A percentile compares a stretch with the other conserved stretches of the same genome.
phyloP scores from a whole-genome alignment of 2,113 vertebrate species.

The Brachypodius melanocephalos region DNA sequence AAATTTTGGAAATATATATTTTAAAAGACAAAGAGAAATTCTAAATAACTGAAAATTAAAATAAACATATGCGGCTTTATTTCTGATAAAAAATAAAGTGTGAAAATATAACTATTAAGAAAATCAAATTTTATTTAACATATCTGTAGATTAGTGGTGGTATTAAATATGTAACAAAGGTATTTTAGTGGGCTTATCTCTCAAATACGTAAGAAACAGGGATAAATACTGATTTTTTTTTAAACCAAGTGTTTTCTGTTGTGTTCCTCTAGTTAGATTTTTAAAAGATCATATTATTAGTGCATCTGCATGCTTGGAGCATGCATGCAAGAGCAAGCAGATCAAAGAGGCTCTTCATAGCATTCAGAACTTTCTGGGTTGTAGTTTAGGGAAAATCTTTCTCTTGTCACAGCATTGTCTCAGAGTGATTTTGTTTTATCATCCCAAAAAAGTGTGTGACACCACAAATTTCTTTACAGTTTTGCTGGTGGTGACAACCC shows the following conservation, averaged over 20 bases:
- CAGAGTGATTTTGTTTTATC: not conserved
- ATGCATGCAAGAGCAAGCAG: not conserved
- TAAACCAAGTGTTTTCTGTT: not conserved
- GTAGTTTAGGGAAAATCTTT: not conserved
- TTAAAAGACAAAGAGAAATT: not conserved
- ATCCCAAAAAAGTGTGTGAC: not conserved
- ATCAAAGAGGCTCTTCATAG: not conserved
- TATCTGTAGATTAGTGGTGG: not conserved
- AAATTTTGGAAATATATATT: not conserved
- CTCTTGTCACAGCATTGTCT: fast-evolving
- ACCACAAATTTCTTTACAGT: fast-evolving
- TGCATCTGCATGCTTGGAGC: not conserved
- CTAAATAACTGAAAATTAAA: not conserved
- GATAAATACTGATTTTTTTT: not conserved
- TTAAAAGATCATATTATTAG: not conserved
- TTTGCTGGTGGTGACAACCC: not conserved
- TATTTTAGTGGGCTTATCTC: not conserved
- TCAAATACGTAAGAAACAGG: not conserved
- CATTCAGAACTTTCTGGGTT: not conserved
- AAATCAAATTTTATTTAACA: not conserved
- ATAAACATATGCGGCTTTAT: not conserved
- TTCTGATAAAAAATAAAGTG: not conserved
- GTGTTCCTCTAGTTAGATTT: not conserved
- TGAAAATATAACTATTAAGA: not conserved
- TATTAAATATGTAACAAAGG: not conserved